Base-by-base conservation (phyloP, 1,140 invertebrate species). In the Watersipora subatra region DNA sequence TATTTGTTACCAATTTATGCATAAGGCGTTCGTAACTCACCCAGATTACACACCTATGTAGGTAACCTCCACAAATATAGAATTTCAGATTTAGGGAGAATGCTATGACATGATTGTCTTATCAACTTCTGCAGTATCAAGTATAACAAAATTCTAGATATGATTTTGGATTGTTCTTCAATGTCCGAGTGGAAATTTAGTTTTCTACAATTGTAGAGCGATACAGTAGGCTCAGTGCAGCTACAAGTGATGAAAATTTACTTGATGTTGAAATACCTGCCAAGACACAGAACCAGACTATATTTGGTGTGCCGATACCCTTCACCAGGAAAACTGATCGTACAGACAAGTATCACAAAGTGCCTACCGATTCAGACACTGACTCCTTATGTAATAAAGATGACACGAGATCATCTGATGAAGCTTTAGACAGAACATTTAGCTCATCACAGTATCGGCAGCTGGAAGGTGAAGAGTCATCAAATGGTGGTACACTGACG, bases 251-350 rank as follows among this genome's bases (percentile, higher is more conserved):
- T 22, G 58, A 59, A 7, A 59, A 59, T 22, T 22, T 59, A 22
- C 58, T 28, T 12, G 58, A 28, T 7, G 22, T 28, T 7, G 58
- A 24, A 17, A 59, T 59, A 24, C 22, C 27, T 24, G 58, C 22
- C 17, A 59, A 59, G 58, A 22, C 17, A 59, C 17, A 7, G 7
- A 28, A 59, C 27, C 27, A 25, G 58, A 59, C 58, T 24, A 59
- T 59, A 59, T 59, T 59, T 28, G 58, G 58, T 7, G 58, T 59
- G 22, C 58, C 58, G 22, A 59, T 59, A 59, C 58, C 58, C 7
- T 59, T 59, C 58, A 59, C 58, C 22, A 7, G 58, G 7, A 46
- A 46, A n/a, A 46, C n/a, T 7, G 34, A 46, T n/a, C 34, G 34
- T 7, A n/a, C n/a, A n/a, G 34, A 46, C 34, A 46, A 46, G 34